Evolutionary conservation across 1,140 invertebrate species (phyloP), one percentile per base, ranked within the genome.

Genomic region (Coenobita brevimanus): DNA sequence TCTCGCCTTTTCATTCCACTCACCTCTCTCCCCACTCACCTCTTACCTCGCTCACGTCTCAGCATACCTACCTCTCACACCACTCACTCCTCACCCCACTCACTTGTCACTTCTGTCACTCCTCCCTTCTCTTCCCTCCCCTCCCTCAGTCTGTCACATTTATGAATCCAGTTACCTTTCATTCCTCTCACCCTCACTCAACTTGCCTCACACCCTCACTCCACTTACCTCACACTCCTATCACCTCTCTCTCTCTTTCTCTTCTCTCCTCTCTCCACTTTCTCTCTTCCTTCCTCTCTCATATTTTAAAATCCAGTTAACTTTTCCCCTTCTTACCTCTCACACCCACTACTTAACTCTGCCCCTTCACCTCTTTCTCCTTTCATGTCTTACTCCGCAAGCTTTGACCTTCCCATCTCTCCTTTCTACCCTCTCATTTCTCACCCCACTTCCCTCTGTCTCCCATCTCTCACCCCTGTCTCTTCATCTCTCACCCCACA

Each of bases 221-320:
- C n/a, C n/a, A n/a, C n/a, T n/a, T n/a, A n/a, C n/a, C n/a, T n/a
- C n/a, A n/a, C n/a, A n/a, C n/a, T n/a, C n/a, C n/a, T n/a, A n/a
- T n/a, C n/a, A n/a, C n/a, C n/a, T n/a, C n/a, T n/a, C n/a, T n/a
- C n/a, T n/a, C n/a, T n/a, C n/a, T n/a, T n/a, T n/a, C n/a, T n/a
- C n/a, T n/a, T n/a, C n/a, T n/a, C n/a, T n/a, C n/a, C n/a, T n/a
- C n/a, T n/a, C n/a, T n/a, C n/a, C n/a, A n/a, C 38, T n/a, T 43
- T 46, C 75, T 46, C 75, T 78, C 46, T 50, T 46, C 33, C 75
- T 76, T 8, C 30, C 15, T 76, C 73, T 17, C 24, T 60, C 54
- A 24, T 24, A 17, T 0, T 60, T 24, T 2, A 0, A 0, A 2
- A 17, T 0, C 24, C 24, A 17, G 15, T 60, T 60, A 17, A 17